These are phyloP conservation scores for Podotricha telesiphe DNA, from an alignment of 2,888 invertebrate genomes.

Conservation along the genomic window DNA sequence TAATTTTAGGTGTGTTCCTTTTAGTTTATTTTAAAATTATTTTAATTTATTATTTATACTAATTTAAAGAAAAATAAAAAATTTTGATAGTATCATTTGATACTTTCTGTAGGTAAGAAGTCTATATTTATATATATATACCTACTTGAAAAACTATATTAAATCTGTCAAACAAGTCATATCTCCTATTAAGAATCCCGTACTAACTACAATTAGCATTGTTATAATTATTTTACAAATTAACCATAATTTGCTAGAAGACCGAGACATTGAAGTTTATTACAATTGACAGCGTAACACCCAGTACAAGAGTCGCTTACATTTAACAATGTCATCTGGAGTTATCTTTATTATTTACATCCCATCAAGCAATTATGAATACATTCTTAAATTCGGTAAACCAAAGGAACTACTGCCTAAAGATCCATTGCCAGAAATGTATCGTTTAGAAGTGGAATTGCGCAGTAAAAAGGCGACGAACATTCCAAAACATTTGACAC, in stretches of 20 bases:
- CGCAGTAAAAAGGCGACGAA: constrained; percentile 68
- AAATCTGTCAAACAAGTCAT: neutral
- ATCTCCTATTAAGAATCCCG: constrained; percentile 17
- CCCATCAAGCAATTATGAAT: constrained; percentile 87
- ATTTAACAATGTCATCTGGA: constrained; percentile 68
- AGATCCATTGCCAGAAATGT: constrained; percentile 56
- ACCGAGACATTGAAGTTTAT: constrained; percentile 38
- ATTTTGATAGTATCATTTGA: too few relatives aligned
- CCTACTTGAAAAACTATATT: neutral
- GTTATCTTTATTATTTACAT: constrained; percentile 88
- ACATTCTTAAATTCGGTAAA: constrained; percentile 81
- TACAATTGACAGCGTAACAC: constrained; percentile 8
- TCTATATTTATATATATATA: too few relatives aligned
- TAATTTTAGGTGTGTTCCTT: too few relatives aligned
- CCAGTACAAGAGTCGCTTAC: neutral
- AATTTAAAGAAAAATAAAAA: too few relatives aligned
- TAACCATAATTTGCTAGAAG: constrained; percentile 50
- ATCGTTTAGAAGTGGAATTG: constrained; percentile 65
- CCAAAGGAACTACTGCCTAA: constrained; percentile 62
- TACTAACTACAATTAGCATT: constrained; percentile 28
- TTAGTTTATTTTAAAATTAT: too few relatives aligned
- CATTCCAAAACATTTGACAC: constrained; percentile 73
- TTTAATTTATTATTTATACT: too few relatives aligned
- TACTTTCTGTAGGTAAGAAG: too few relatives aligned
- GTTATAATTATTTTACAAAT: constrained; percentile 51